Conservation (phyloP, 1,140 invertebrate genomes). For the Drosophila rufa region DNA sequence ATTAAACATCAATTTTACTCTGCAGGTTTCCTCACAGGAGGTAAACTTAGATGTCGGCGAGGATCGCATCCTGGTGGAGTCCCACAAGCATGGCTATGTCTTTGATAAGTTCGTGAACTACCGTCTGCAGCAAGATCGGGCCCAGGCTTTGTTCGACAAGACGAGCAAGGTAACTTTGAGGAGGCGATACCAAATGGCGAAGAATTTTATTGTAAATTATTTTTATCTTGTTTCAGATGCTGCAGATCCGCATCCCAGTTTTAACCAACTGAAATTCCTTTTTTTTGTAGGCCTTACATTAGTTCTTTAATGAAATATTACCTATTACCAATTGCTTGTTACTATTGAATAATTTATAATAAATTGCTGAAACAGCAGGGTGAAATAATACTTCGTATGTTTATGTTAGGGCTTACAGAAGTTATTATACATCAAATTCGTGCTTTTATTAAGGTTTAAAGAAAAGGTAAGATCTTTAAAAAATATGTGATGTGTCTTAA, state of each 20-base stretch:
- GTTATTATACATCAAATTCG: not conserved
- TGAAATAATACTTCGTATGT: not conserved
- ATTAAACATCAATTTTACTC: constrained; percentile 49
- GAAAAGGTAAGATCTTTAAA: not conserved
- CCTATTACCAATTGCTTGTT: constrained; percentile 1
- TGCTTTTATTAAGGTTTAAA: not conserved
- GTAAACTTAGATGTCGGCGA: constrained; percentile 89
- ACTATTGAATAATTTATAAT: constrained; percentile 2
- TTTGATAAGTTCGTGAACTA: constrained; percentile 90
- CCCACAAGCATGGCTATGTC: constrained; percentile 86
- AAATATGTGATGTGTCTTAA: too few species aligned
- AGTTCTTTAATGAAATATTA: not conserved
- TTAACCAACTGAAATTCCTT: constrained; percentile 3
- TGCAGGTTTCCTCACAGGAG: constrained; percentile 87
- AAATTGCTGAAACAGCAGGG: constrained; percentile 3
- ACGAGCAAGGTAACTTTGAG: constrained; percentile 69
- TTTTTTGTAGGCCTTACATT: not conserved
- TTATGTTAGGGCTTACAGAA: not conserved
- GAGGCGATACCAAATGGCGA: accelerated
- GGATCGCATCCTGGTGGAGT: constrained; percentile 90
- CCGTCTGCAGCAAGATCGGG: constrained; percentile 87
- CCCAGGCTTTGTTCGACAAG: constrained; percentile 88
- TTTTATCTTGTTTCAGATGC: constrained; percentile 66
- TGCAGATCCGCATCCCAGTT: constrained; percentile 76
- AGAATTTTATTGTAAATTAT: not conserved